A percentile compares a stretch with the other conserved stretches of the same genome.
Evolutionary conservation across 2,888 invertebrate genomes (phyloP).

Genomic region (Achlya flavicornis): DNA sequence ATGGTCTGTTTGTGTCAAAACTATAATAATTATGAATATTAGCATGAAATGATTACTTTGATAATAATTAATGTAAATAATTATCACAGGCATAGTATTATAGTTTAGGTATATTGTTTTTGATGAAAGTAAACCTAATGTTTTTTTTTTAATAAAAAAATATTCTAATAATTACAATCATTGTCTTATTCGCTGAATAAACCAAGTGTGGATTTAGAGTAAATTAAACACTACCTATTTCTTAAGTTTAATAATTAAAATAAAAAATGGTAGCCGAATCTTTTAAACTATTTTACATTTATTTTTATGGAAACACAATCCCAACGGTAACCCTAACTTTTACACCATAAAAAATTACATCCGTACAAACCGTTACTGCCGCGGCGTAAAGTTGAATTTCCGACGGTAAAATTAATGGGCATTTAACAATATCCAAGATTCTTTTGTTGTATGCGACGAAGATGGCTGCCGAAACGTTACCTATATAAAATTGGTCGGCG

Average conservation of each 20-base stretch:
- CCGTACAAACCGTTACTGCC: slow-evolving; percentile 8
- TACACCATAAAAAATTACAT: slow-evolving; percentile 4
- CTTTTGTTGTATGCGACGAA: slow-evolving; percentile 40
- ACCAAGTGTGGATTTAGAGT: too few species aligned
- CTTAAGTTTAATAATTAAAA: too few species aligned
- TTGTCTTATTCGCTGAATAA: too few species aligned
- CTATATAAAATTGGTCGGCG: slow-evolving; percentile 8
- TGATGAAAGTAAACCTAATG: too few species aligned
- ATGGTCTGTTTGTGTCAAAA: neutral
- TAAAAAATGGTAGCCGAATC: too few species aligned
- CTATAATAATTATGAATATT: slow-evolving; percentile 1
- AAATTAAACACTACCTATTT: too few species aligned
- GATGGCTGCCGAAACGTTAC: slow-evolving; percentile 35
- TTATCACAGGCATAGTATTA: too few species aligned
- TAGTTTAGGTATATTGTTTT: too few species aligned
- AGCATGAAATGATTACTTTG: neutral
- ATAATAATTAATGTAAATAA: neutral
- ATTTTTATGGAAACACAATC: slow-evolving; percentile 3
- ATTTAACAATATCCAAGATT: slow-evolving; percentile 30
- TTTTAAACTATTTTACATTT: too few species aligned
- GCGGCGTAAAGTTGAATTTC: slow-evolving; percentile 12
- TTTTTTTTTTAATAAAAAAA: too few species aligned
- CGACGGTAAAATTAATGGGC: slow-evolving; percentile 9
- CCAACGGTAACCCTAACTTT: neutral
- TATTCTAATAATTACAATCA: too few species aligned